Evolutionary conservation across 2,888 invertebrate species (phyloP).

Genomic region (Proisotoma minuta): DNA sequence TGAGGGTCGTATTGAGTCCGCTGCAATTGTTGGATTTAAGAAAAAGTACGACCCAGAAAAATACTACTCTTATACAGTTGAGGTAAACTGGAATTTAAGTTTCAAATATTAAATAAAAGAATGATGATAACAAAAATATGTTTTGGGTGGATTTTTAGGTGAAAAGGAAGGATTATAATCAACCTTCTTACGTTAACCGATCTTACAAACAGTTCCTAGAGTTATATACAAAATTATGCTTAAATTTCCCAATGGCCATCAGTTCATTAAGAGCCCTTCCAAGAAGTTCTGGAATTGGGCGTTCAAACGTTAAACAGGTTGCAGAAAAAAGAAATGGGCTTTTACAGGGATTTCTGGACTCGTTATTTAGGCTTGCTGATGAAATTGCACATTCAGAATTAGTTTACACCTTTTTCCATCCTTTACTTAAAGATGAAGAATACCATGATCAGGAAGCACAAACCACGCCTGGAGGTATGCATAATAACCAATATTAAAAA

Average conservation of each 20-base stretch:
- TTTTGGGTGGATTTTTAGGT: slow-evolving; percentile 59
- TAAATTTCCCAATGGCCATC: slow-evolving; percentile 78
- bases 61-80: slow-evolving; percentile 83
- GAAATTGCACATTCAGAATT: slow-evolving; percentile 94
- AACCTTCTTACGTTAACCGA: slow-evolving; percentile 82
- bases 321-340: slow-evolving; percentile 87
- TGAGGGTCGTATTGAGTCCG: slow-evolving; percentile 80
- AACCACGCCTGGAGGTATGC: slow-evolving; percentile 66
- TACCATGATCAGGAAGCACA: slow-evolving; percentile 83
- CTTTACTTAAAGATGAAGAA: slow-evolving; percentile 71
- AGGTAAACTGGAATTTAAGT: slow-evolving; percentile 18
- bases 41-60: slow-evolving; percentile 96
- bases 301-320: slow-evolving; percentile 90
- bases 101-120: background rate
- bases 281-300: slow-evolving; percentile 56
- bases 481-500: slow-evolving; percentile 53
- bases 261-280: slow-evolving; percentile 44
- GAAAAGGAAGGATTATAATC: slow-evolving; percentile 75
- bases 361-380: slow-evolving; percentile 75
- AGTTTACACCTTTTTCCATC: slow-evolving; percentile 98
- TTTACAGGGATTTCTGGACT: slow-evolving; percentile 79
- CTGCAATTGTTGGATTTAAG: slow-evolving; percentile 82
- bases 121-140: slow-evolving; percentile 49
- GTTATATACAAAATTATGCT: slow-evolving; percentile 86
- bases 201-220: slow-evolving; percentile 96